Percentiles rank a stretch among this genome's conserved stretches.
phyloP scores from a whole-genome alignment of 2,113 vertebrate genomes.

The Upupa epops region DNA sequence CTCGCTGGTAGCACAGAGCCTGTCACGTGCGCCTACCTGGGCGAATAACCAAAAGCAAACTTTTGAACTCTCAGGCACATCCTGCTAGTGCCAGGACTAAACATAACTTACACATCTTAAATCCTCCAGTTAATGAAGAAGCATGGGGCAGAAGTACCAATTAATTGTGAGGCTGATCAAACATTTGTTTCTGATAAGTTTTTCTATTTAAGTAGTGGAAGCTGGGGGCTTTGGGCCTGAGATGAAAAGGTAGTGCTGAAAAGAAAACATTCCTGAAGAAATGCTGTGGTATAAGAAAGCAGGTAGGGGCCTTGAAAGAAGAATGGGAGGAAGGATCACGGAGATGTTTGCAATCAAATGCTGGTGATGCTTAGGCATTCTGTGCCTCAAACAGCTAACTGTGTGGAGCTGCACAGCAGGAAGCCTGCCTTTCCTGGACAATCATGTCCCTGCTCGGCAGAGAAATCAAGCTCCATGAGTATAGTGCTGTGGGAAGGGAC shows the following conservation, averaged over 20 bases:
- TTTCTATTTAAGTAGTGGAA: neutral
- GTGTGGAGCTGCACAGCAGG: neutral
- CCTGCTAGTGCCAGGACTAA: neutral
- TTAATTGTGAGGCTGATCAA: neutral
- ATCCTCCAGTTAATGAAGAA: neutral
- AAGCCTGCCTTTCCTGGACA: rapidly evolving
- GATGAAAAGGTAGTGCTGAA: neutral
- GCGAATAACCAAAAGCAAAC: neutral
- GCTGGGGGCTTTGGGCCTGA: neutral
- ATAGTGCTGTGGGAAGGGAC: neutral
- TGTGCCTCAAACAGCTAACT: neutral
- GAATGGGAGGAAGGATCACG: rapidly evolving
- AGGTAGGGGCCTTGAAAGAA: neutral
- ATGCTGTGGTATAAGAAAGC: neutral
- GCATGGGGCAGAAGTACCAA: neutral
- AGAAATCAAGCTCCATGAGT: neutral
- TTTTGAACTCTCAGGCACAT: neutral
- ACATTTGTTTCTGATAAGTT: neutral
- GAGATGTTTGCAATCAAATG: neutral
- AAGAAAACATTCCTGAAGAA: neutral
- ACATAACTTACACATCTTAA: neutral
- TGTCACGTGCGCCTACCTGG: neutral
- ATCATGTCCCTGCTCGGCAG: neutral
- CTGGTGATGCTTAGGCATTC: neutral
- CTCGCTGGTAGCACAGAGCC: neutral